Evolutionary conservation across 2,113 vertebrate genomes (phyloP).

Genomic region (Myotis davidii): DNA sequence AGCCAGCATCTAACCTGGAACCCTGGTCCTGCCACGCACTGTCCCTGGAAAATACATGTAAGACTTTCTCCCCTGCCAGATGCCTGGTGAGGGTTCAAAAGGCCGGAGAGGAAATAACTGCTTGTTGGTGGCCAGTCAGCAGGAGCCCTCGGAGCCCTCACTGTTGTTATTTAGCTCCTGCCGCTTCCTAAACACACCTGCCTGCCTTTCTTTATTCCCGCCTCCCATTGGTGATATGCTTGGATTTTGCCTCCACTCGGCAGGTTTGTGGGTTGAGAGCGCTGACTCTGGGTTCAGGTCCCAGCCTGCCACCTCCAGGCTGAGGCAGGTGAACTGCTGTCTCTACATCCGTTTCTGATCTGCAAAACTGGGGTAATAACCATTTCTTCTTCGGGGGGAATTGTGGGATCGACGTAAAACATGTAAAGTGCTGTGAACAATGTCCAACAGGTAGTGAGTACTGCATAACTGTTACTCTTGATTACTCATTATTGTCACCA

Average conservation of each 20-base stretch:
- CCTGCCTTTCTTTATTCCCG: background rate
- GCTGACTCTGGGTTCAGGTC: background rate
- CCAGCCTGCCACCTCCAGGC: too few relatives aligned
- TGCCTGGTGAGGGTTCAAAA: background rate
- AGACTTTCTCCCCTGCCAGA: background rate
- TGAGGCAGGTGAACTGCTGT: background rate
- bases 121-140: background rate
- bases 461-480: too few relatives aligned
- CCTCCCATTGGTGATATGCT: background rate
- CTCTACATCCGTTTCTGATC: background rate
- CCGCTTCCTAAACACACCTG: background rate
- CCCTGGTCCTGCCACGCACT: background rate
- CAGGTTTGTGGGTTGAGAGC: background rate
- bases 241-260: background rate
- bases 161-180: accelerated
- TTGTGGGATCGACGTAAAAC: background rate
- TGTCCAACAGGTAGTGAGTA: background rate
- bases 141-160: background rate
- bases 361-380: background rate
- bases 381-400: background rate
- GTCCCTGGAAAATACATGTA: background rate
- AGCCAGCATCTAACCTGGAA: background rate
- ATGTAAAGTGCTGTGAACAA: background rate
- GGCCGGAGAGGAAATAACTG: background rate
- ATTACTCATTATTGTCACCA: background rate